Percentiles rank a stretch among this genome's conserved stretches.
Conservation (phyloP, 2,113 vertebrate genomes). For the Brachyhypopomus occidentalis region DNA sequence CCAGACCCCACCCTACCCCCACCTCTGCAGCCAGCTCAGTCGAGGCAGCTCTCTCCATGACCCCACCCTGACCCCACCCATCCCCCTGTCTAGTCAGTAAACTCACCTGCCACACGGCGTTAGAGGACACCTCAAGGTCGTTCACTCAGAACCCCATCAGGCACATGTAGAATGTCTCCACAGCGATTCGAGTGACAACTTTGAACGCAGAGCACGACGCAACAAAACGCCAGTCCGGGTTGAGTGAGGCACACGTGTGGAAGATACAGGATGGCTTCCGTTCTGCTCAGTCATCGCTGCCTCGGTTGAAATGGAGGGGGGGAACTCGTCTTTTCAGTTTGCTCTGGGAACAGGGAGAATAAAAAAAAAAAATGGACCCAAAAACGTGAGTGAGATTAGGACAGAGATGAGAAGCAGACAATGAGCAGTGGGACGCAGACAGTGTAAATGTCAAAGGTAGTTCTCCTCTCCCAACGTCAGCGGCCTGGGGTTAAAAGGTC, state of each 20-base stretch:
- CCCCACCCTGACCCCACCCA: too few relatives aligned
- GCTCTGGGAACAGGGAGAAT: constrained; percentile 20
- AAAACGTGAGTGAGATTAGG: constrained; percentile 2
- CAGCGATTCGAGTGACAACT: constrained; percentile 22
- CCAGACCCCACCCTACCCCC: background rate
- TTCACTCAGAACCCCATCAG: background rate
- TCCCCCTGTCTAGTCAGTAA: constrained; percentile 4
- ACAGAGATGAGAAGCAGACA: constrained; percentile 40
- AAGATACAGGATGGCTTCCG: background rate
- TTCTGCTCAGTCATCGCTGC: constrained; percentile 37
- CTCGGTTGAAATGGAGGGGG: constrained; percentile 14
- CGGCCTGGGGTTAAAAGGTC: constrained; percentile 35
- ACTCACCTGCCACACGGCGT: constrained; percentile 64
- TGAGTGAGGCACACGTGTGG: constrained; percentile 24
- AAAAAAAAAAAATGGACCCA: constrained; percentile 19
- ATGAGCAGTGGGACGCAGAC: constrained; percentile 19
- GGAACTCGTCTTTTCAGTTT: constrained; percentile 7
- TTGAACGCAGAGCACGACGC: constrained; percentile 66
- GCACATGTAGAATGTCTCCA: constrained; percentile 15
- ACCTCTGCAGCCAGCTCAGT: too few relatives aligned
- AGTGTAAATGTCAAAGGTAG: constrained; percentile 49
- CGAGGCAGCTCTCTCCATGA: too few relatives aligned
- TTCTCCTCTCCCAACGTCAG: constrained; percentile 31
- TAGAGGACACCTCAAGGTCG: constrained; percentile 79
- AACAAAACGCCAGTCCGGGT: constrained; percentile 63